These are phyloP conservation scores for Chironomus riparius DNA, from an alignment of 2,888 invertebrate genomes.

Conservation along the genomic window DNA sequence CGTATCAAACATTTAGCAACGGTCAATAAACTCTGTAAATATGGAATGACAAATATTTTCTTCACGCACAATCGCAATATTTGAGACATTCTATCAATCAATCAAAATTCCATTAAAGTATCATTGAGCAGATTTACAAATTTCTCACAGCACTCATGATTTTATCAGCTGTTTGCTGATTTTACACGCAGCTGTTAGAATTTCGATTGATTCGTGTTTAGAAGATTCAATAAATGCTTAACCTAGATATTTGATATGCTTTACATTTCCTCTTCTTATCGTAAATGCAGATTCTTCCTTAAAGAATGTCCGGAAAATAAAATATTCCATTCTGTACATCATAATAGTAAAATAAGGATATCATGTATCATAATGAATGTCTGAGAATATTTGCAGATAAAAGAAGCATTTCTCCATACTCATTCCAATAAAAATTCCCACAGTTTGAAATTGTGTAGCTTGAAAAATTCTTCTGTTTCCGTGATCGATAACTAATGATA, in stretches of 20 bases:
- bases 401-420: neutral
- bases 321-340: too few species aligned
- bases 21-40: too few species aligned
- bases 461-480: neutral
- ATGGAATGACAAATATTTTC: neutral
- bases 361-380: slow-evolving; percentile 2
- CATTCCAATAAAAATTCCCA: neutral
- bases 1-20: too few species aligned
- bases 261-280: neutral
- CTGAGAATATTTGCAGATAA: neutral
- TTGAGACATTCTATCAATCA: neutral
- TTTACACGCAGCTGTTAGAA: neutral
- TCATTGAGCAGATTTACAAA: too few species aligned
- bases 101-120: neutral
- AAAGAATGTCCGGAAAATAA: too few species aligned
- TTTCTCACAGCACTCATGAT: too few species aligned
- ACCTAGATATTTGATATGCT: neutral
- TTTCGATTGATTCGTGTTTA: neutral
- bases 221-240: neutral
- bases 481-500: neutral
- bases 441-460: neutral
- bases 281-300: neutral
- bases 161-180: too few species aligned
- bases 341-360: neutral
- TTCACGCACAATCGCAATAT: neutral